Conservation (phyloP, 1,140 invertebrate genomes). For the Sitobion miscanthi region DNA sequence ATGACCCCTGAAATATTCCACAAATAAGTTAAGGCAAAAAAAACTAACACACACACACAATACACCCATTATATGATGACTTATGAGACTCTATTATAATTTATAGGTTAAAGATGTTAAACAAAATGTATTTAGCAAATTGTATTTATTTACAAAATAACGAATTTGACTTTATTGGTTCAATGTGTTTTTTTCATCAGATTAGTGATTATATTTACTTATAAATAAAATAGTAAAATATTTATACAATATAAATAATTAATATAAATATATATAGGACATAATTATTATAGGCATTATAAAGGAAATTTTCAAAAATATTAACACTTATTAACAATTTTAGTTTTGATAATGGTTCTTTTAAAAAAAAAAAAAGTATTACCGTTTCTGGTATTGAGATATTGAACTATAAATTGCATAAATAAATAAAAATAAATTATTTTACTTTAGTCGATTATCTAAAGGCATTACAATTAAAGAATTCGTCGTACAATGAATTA, state of each 20-base stretch:
- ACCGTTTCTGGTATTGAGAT: too few species aligned
- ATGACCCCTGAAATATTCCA: background rate
- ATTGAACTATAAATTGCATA: too few species aligned
- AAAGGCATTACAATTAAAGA: background rate
- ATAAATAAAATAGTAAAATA: background rate
- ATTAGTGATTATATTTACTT: background rate
- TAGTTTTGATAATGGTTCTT: too few species aligned
- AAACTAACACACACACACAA: background rate
- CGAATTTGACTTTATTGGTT: background rate
- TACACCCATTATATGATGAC: background rate
- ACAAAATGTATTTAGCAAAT: background rate
- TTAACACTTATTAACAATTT: too few species aligned
- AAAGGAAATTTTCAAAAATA: too few species aligned
- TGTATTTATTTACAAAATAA: background rate
- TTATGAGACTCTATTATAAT: background rate
- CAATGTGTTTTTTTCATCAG: fast-evolving
- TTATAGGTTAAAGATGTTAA: background rate
- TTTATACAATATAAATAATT: background rate
- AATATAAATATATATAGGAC: too few species aligned
- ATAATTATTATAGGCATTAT: background rate
- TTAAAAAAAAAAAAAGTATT: too few species aligned
- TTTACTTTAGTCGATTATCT: background rate
- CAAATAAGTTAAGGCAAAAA: background rate
- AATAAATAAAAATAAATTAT: background rate
- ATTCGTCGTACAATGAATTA: background rate